These are phyloP conservation scores for Ornithorhynchus anatinus DNA, from an alignment of 2,113 vertebrate genomes.

Conservation along the genomic window DNA sequence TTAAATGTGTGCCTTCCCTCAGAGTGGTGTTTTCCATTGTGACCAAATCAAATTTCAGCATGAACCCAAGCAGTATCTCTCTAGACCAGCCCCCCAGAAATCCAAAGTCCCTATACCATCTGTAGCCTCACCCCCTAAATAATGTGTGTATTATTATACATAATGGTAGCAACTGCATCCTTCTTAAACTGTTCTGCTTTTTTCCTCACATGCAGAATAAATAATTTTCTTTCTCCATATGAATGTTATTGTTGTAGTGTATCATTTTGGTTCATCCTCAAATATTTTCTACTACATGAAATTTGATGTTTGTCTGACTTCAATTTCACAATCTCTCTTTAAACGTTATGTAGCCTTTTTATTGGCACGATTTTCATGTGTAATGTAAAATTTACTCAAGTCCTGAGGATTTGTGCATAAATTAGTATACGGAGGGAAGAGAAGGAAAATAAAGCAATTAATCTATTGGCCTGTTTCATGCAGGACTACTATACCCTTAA, in stretches of 20 bases:
- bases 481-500: conserved; percentile 61
- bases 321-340: conserved; percentile 11
- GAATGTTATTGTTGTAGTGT: too few relatives aligned
- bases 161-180: too few relatives aligned
- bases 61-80: too few relatives aligned
- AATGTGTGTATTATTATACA: too few relatives aligned
- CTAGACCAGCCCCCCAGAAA: too few relatives aligned
- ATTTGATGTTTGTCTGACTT: neutral
- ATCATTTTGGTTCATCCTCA: conserved; percentile 29
- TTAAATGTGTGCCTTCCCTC: conserved; percentile 43
- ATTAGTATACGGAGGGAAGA: conserved; percentile 46
- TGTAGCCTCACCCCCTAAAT: too few relatives aligned
- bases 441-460: conserved; percentile 61
- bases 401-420: conserved; percentile 36
- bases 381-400: conserved; percentile 25
- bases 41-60: conserved; percentile 5
- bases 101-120: too few relatives aligned
- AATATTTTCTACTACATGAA: neutral
- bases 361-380: conserved; percentile 13
- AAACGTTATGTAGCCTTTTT: neutral
- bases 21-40: conserved; percentile 38
- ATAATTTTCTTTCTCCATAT: too few relatives aligned
- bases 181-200: too few relatives aligned
- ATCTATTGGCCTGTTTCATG: conserved; percentile 52
- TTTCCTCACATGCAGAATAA: too few relatives aligned